Percentiles rank a stretch among this genome's conserved stretches.
Evolutionary conservation across 2,113 vertebrate genomes (phyloP).

Genomic region (Dinomys branickii): DNA sequence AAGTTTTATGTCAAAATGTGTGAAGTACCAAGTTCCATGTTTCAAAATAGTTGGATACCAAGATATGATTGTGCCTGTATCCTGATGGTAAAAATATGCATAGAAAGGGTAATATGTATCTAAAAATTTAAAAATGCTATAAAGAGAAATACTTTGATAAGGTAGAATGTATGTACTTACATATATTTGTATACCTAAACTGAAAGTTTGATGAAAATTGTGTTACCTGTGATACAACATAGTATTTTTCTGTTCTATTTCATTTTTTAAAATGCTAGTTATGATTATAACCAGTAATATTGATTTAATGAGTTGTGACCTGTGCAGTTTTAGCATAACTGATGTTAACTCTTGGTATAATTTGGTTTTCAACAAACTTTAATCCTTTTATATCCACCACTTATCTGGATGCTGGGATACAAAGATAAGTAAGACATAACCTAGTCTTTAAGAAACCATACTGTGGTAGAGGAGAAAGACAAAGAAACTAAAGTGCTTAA

Average conservation of each 20-base stretch:
- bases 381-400: neutral
- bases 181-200: neutral
- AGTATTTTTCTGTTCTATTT: conserved; percentile 1
- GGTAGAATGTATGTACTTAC: neutral
- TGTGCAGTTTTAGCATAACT: conserved; percentile 39
- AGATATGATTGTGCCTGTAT: neutral
- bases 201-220: neutral
- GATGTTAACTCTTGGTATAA: neutral
- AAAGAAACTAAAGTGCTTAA: neutral
- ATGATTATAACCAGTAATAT: neutral
- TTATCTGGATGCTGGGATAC: neutral
- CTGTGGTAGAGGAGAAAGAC: neutral
- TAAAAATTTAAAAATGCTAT: neutral
- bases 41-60: neutral
- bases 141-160: neutral
- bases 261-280: neutral
- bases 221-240: neutral
- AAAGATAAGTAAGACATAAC: neutral
- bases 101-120: neutral
- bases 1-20: neutral
- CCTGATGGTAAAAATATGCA: neutral
- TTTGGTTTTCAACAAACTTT: neutral
- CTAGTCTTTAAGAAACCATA: neutral
- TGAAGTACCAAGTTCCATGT: neutral
- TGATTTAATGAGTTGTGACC: conserved; percentile 21